Evolutionary conservation across 1,140 invertebrate species (phyloP).

Genomic region (Bombyx mori): DNA sequence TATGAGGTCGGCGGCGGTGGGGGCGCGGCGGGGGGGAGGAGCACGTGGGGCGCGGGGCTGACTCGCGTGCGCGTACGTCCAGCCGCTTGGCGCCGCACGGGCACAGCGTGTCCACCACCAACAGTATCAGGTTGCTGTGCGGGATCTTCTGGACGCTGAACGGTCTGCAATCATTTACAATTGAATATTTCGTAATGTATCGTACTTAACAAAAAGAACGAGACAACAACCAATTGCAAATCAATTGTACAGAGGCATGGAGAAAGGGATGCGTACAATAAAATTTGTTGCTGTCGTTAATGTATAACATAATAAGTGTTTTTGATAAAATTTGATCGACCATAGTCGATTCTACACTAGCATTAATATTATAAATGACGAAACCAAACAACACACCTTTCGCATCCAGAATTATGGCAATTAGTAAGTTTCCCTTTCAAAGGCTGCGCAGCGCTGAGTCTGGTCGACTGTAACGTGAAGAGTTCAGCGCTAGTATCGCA

Average conservation of each 20-base stretch:
- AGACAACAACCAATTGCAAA: too few species aligned
- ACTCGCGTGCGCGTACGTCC: slow-evolving; percentile 84
- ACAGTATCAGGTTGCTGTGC: slow-evolving; percentile 90
- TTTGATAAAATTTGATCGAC: too few species aligned
- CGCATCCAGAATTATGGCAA: slow-evolving; percentile 90
- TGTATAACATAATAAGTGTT: too few species aligned
- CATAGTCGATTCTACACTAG: too few species aligned
- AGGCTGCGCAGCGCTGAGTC: slow-evolving; percentile 80
- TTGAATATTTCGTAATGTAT: too few species aligned
- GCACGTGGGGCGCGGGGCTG: slow-evolving; percentile 70
- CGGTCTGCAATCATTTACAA: slow-evolving; percentile 72
- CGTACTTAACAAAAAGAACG: too few species aligned
- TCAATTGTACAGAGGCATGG: too few species aligned
- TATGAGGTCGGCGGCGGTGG: slow-evolving; percentile 79
- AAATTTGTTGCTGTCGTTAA: too few species aligned
- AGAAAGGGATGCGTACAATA: too few species aligned
- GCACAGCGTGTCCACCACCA: slow-evolving; percentile 91
- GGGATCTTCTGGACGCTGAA: slow-evolving; percentile 95
- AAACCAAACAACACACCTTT: slow-evolving; percentile 74
- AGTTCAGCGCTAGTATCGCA: slow-evolving; percentile 91
- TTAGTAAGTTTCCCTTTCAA: slow-evolving; percentile 91
- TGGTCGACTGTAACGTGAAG: slow-evolving; percentile 86
- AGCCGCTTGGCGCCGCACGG: slow-evolving; percentile 89
- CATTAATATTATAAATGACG: too few species aligned
- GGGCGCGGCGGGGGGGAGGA: slow-evolving; percentile 69